phyloP scores from a whole-genome alignment of 2,797 vertebrate genomes.

The Anabacerthia variegaticeps region DNA sequence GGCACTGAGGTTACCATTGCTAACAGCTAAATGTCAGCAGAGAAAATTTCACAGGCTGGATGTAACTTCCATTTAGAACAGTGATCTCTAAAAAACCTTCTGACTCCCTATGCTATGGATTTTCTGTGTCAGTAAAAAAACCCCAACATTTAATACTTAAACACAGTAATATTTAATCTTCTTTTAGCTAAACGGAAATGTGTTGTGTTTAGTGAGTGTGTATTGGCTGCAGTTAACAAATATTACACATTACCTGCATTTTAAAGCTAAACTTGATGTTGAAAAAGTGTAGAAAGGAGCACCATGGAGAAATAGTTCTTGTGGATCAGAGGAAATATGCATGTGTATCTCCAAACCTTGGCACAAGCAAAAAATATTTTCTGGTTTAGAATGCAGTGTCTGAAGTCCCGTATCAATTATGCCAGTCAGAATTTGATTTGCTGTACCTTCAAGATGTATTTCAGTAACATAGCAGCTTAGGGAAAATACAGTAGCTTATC shows the following conservation, averaged over 20 bases:
- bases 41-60: background rate
- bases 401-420: background rate
- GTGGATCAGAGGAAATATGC: background rate
- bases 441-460: background rate
- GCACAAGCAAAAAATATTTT: background rate
- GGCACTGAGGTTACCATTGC: slow-evolving; percentile 6
- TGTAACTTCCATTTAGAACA: slow-evolving; percentile 8
- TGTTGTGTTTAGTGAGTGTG: background rate
- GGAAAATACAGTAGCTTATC: slow-evolving; percentile 22
- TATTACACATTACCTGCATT: background rate
- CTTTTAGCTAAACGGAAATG: background rate
- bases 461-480: background rate
- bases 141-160: background rate
- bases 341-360: background rate
- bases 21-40: slow-evolving; percentile 41
- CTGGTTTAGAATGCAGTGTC: background rate
- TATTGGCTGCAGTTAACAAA: background rate
- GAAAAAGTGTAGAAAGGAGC: background rate
- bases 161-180: background rate
- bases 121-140: background rate
- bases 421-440: background rate
- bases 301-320: background rate
- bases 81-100: background rate
- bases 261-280: background rate
- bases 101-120: background rate